Evolutionary conservation across 1,140 invertebrate species (phyloP), one percentile per base, ranked within the genome.

Genomic region (Battus philenor): DNA sequence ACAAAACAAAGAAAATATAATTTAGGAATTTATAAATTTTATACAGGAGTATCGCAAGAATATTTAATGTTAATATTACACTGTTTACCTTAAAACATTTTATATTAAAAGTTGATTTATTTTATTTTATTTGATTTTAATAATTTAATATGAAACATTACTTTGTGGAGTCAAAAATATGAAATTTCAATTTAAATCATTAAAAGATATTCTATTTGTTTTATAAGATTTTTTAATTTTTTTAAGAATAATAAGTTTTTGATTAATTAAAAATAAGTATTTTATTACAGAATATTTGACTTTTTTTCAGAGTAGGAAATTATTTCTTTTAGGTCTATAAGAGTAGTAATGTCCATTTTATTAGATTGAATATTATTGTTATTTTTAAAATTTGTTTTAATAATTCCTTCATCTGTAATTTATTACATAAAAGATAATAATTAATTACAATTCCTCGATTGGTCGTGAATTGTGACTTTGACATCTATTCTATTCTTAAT

Each of bases 361-460:
- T 82, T 90, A 53, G 89, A 90, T 88, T 89, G 81, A 86, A 88
- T 89, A 76, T 85, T 73, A 52, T 77, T 88, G 59, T 68, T 89
- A 67, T 89, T 89, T 89, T 87, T 89, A 62, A 76, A 68, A 41
- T 76, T 87, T 73, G 87, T 91, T 50, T 76, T 86, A 63, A 81
- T 90, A 68, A 91, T 91, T 90, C 89, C 89, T 69, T 87, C 83
- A 43, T 87, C 89, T 70, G 87, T 91, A 50, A 75, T 90, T 78
- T 76, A 76, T 68, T 91, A 90, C 84, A 90, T 86, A 68, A 74
- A 76, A 47, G n/a, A n/a, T n/a, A n/a, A n/a, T n/a, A n/a, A n/a
- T n/a, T n/a, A n/a, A n/a, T n/a, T n/a, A n/a, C n/a, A n/a, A n/a
- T n/a, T n/a, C n/a, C n/a, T n/a, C n/a, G n/a, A n/a, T n/a, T n/a